phyloP scores from a whole-genome alignment of 1,140 invertebrate genomes.

The Hyphantria cunea region DNA sequence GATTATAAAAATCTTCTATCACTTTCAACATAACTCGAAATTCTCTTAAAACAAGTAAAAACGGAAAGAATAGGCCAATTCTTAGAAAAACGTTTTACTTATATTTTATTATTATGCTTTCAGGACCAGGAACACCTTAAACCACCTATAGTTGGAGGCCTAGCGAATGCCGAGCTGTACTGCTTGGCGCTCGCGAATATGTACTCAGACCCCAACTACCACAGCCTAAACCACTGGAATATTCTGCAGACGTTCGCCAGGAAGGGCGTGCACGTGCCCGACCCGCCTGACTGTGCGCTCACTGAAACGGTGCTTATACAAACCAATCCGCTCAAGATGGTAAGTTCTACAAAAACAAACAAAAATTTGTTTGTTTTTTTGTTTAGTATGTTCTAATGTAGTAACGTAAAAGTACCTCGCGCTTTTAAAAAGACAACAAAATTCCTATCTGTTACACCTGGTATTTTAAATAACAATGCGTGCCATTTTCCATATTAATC shows the following conservation, averaged over 20 bases:
- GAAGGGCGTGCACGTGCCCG: slow-evolving; percentile 94
- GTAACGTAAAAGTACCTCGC: too few relatives aligned
- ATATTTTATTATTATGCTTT: too few relatives aligned
- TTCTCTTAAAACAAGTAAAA: too few relatives aligned
- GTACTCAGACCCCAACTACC: slow-evolving; percentile 97
- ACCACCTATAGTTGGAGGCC: slow-evolving; percentile 93
- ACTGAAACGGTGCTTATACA: slow-evolving; percentile 98
- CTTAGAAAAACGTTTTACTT: too few relatives aligned
- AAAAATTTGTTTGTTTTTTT: too few relatives aligned
- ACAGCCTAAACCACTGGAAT: slow-evolving; percentile 96
- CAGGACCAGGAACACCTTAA: slow-evolving; percentile 97
- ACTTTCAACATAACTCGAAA: too few relatives aligned
- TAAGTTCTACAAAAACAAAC: slow-evolving; percentile 79
- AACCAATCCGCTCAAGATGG: slow-evolving; percentile 97
- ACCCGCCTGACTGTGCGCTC: slow-evolving; percentile 92
- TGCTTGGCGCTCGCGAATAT: slow-evolving; percentile 97
- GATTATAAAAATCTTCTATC: too few relatives aligned
- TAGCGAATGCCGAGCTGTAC: slow-evolving; percentile 98
- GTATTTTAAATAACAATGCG: too few relatives aligned
- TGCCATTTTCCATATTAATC: background rate
- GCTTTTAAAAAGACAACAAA: too few relatives aligned
- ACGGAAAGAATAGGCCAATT: too few relatives aligned
- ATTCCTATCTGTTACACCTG: too few relatives aligned
- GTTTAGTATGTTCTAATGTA: too few relatives aligned
- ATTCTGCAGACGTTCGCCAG: slow-evolving; percentile 95